Evolutionary conservation across 1,140 invertebrate genomes (phyloP), one percentile per base, ranked within the genome.

Genomic region (Dreissena polymorpha): DNA sequence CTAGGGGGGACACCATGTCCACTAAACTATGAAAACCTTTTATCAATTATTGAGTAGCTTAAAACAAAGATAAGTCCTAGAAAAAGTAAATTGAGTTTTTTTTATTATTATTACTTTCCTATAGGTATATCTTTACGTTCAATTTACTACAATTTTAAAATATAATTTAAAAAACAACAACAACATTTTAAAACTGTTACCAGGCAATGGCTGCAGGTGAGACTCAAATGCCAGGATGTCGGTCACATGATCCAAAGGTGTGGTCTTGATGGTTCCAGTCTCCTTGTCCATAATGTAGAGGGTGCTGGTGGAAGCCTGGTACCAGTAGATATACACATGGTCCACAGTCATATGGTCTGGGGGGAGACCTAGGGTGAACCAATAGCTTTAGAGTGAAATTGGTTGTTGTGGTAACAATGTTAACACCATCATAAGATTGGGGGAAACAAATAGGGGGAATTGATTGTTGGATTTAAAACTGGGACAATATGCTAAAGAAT

Each of bases 201-300:
- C 92, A 49, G 96, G 96, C 91, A 96, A 96, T 0, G 96, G 95
- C 91, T 97, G 97, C 25, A 96, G 93, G n/a, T 95, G 95, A 55
- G 94, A 93, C 21, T 96, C 96, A 83, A 96, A 93, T 0, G 96
- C 95, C 88, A 95, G 92, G 23, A 97, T 95, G 87, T 95, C 90
- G 64, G 85, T 75, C 10, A 93, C 85, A 51, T 88, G 88, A 53
- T 78, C 29, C 0, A 91, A 29, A n/a, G 73, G 13, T 14, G 87
- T 86, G 0, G 18, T n/a, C 94, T 84, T 92, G 55, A 55, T 92
- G 0, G 21, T 69, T 68, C 88, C 85, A 23, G 84, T 90, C 51
- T 93, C 86, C 89, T 96, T 96, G 63, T 94, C 94, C 0, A 95
- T 92, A 75, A 94, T 95, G 88, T 96, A 96, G 53, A 97, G 94